phyloP scores from a whole-genome alignment of 2,888 invertebrate genomes.

The Thereva nobilitata region DNA sequence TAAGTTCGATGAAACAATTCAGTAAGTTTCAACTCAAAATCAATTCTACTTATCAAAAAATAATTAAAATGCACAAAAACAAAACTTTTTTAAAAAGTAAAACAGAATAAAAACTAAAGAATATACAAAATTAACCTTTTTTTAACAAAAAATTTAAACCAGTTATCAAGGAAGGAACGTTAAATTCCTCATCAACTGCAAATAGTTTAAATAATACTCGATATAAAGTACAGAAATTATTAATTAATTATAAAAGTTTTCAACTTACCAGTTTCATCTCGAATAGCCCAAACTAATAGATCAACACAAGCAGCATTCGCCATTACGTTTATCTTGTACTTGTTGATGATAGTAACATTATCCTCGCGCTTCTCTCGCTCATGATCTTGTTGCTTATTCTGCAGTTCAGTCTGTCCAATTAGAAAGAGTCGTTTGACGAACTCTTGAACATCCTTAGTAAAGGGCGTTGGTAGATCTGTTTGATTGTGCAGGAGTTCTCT shows the following conservation, averaged over 20 bases:
- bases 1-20: too few relatives aligned
- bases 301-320: constrained; percentile 98
- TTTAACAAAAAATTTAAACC: constrained; percentile 68
- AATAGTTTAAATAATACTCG: constrained; percentile 49
- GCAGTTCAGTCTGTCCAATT: constrained; percentile 90
- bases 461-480: constrained; percentile 83
- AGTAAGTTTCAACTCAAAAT: too few relatives aligned
- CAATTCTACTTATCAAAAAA: not conserved
- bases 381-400: constrained; percentile 83
- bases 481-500: constrained; percentile 90
- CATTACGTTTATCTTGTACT: constrained; percentile 93
- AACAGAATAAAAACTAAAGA: constrained; percentile 6
- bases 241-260: not conserved
- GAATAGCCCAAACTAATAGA: constrained; percentile 95
- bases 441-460: constrained; percentile 91
- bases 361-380: constrained; percentile 81
- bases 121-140: constrained; percentile 50
- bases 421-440: constrained; percentile 88
- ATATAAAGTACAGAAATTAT: constrained; percentile 9
- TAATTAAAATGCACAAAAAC: constrained; percentile 16
- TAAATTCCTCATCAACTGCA: constrained; percentile 74
- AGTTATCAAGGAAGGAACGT: constrained; percentile 72
- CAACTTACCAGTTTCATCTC: constrained; percentile 88
- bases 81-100: constrained; percentile 9
- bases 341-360: constrained; percentile 73